Evolutionary conservation across 2,888 invertebrate genomes (phyloP).

Genomic region (Aspidiotus destructor): DNA sequence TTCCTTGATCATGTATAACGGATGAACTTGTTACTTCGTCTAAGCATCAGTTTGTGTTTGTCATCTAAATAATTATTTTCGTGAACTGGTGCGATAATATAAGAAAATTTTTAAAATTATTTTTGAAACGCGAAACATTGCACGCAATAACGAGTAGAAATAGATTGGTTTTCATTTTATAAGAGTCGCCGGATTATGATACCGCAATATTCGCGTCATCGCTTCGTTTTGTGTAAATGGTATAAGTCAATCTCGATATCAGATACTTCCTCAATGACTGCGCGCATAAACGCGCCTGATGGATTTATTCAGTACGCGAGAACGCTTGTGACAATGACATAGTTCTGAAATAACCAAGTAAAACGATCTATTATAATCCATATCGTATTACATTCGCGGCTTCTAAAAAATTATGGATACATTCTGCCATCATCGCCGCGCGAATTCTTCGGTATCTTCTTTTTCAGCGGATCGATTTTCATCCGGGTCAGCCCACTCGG

Average conservation of each 20-base stretch:
- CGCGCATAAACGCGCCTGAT: not conserved
- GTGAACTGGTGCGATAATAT: too few species aligned
- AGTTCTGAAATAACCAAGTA: not conserved
- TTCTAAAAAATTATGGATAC: too few species aligned
- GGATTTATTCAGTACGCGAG: not conserved
- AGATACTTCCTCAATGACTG: not conserved
- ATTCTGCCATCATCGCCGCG: too few species aligned
- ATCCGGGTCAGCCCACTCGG: too few species aligned
- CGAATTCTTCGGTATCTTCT: too few species aligned
- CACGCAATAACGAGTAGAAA: not conserved
- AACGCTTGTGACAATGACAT: not conserved
- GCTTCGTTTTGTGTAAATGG: not conserved
- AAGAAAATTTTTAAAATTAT: not conserved
- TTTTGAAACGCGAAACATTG: not conserved
- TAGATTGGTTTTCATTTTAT: not conserved
- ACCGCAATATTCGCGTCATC: not conserved
- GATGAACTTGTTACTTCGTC: constrained; percentile 8
- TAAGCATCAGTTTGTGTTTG: not conserved
- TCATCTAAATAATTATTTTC: not conserved
- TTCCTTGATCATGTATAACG: constrained; percentile 5
- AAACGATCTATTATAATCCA: not conserved
- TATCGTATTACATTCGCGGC: not conserved
- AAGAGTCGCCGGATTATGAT: not conserved
- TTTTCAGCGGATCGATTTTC: too few species aligned
- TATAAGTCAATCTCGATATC: not conserved